Evolutionary conservation across 2,113 vertebrate genomes (phyloP), one percentile per base, ranked within the genome.

Genomic region (Tursiops truncatus): DNA sequence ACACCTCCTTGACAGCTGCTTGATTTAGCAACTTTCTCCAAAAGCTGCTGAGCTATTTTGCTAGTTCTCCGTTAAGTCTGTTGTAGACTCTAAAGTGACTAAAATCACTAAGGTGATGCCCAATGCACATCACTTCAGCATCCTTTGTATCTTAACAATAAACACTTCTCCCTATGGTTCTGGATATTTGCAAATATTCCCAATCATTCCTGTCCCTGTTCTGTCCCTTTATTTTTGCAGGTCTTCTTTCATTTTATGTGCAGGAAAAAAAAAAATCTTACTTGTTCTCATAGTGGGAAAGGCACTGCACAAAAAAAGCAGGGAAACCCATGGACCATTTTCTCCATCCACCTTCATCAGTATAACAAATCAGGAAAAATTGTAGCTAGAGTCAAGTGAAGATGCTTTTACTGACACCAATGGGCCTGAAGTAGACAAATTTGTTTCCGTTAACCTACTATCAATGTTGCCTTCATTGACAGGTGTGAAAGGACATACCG

Each of bases 121-220:
- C 20, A 47, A 5, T 67, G 25, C n/a, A 50, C 1, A 7, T 44
- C 79, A 41, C 15, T 63, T 77, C 50, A 73, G 25, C 23, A 74
- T 50, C 20, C 33, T 26, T 58, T 58, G 1, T 25, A 79, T 73
- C 47, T 13, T 89, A 95, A 81, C 25, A 80, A 70, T 26, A 63
- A 91, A 65, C 3, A 50, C 33, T 56, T 47, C 50, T 73, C 41
- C 21, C 62, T 77, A 3, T 58, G 33, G 60, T 26, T 83, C 68
- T 73, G 38, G 44, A 56, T 92, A 96, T 94, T 13, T 79, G 80
- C 31, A 92, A 68, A 73, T 93, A 85, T 68, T 91, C 26, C 68
- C 67, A 76, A 3, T 53, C 15, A 77, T 67, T 76, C 53, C 15
- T 79, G 21, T 33, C 17, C 31, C 6, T 60, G 11, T 26, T 58